Percentiles rank a stretch among this genome's conserved stretches.
phyloP scores from a whole-genome alignment of 2,797 vertebrate species.

The Acanthurus lineatus region DNA sequence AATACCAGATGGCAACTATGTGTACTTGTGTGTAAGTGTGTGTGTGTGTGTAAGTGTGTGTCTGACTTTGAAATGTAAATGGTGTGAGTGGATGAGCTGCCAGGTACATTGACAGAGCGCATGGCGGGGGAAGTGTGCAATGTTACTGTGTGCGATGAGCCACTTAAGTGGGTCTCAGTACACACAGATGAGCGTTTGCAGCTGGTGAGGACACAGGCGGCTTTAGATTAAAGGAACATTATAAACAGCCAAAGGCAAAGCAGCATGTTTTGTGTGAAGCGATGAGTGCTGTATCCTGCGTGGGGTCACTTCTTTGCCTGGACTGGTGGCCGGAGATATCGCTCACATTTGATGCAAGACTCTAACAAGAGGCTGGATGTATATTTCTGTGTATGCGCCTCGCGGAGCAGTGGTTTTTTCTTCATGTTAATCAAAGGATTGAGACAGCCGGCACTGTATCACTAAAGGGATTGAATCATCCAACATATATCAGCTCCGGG shows the following conservation, averaged over 20 bases:
- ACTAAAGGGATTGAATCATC: constrained; percentile 35
- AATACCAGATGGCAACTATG: constrained; percentile 68
- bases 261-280: neutral
- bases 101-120: constrained; percentile 65
- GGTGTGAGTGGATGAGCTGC: constrained; percentile 52
- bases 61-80: constrained; percentile 81
- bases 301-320: constrained; percentile 21
- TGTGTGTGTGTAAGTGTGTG: constrained; percentile 42
- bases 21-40: constrained; percentile 30
- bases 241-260: constrained; percentile 52
- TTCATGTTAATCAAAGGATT: constrained; percentile 28
- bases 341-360: constrained; percentile 37
- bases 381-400: constrained; percentile 22
- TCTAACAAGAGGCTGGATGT: constrained; percentile 33
- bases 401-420: constrained; percentile 2
- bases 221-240: constrained; percentile 50
- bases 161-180: constrained; percentile 58
- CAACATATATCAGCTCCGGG: constrained; percentile 26
- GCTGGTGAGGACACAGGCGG: constrained; percentile 49
- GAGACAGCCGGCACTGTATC: constrained; percentile 24
- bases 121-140: constrained; percentile 49
- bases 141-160: constrained; percentile 52
- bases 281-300: constrained; percentile 3
- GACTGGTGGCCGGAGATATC: constrained; percentile 22
- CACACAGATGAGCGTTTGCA: constrained; percentile 45